phyloP scores from a whole-genome alignment of 1,140 invertebrate species.

The Drosophila fuyamai region DNA sequence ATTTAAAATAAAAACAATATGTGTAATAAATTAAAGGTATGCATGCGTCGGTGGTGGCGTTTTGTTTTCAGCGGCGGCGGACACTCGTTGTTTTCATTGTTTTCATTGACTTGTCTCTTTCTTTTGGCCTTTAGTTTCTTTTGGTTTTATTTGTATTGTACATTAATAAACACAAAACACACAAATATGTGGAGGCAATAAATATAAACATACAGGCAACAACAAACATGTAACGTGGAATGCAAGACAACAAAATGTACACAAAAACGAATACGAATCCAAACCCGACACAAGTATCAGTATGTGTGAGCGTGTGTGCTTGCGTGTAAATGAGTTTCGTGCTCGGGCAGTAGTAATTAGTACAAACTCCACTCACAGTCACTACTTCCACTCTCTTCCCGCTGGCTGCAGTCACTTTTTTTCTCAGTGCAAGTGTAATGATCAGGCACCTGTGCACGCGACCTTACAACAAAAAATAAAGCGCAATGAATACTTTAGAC shows the following conservation, averaged over 20 bases:
- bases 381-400: constrained; percentile 29
- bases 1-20: constrained; percentile 84
- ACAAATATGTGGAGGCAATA: constrained; percentile 58
- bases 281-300: constrained; percentile 44
- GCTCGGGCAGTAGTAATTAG: constrained; percentile 67
- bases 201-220: constrained; percentile 66
- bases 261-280: constrained; percentile 54
- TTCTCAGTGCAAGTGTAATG: constrained; percentile 35
- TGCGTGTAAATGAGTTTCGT: constrained; percentile 69
- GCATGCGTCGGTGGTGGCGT: constrained; percentile 71
- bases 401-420: constrained; percentile 46
- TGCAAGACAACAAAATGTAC: constrained; percentile 69
- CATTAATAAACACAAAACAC: constrained; percentile 66
- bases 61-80: constrained; percentile 41
- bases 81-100: constrained; percentile 56
- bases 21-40: constrained; percentile 82
- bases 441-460: constrained; percentile 63
- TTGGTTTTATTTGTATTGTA: constrained; percentile 27
- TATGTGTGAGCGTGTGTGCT: constrained; percentile 31
- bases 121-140: constrained; percentile 34
- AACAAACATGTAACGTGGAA: constrained; percentile 52
- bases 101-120: constrained; percentile 65
- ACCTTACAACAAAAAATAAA: constrained; percentile 35
- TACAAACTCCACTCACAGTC: constrained; percentile 65
- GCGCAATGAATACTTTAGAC: constrained; percentile 8